Evolutionary conservation across 2,888 invertebrate genomes (phyloP), one percentile per base, ranked within the genome.

Genomic region (Carcina quercana): DNA sequence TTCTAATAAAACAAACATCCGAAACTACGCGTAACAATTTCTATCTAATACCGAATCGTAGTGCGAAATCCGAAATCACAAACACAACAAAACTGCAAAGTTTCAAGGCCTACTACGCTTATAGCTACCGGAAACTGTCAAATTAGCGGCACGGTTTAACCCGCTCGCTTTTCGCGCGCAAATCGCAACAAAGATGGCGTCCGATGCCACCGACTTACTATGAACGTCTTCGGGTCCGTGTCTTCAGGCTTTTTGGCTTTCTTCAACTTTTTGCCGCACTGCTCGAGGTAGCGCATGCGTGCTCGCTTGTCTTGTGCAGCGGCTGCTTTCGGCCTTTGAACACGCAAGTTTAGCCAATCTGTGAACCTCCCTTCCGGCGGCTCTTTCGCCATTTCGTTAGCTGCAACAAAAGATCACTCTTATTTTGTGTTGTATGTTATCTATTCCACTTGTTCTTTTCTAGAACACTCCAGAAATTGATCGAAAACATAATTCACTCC

Each of bases 311-410:
- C 37, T n/a, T 46, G 45, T 12, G 46, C 45, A 21, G 56, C 42
- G 32, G 54, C 50, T 8, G 51, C 67, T 42, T 71, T 71, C 28
- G 73, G 74, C 41, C 83, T 68, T 42, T 83, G 82, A 28, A 79
- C 72, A 32, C 78, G 75, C 36, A 70, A 62, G 50, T 76, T 59
- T 51, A 82, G 32, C 85, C 85, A 75, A 60, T 80, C 73, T 42
- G 74, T 55, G 51, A 82, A 84, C 41, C 85, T 70, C 19, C 75
- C 73, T 13, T 48, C 53, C 3, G 84, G 83, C 1, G 84, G 84
- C 42, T 84, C 82, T 38, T 74, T 65, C 3, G 75, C 71, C 38
- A 87, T 58, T 34, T 86, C 75, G 39, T 67, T 78, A 36, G 86
- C 87, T 86, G 58, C 20, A 11, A 6, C n/a, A 24, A 24, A 8